phyloP scores from a whole-genome alignment of 1,140 invertebrate species.

The Neodiprion pinetum region DNA sequence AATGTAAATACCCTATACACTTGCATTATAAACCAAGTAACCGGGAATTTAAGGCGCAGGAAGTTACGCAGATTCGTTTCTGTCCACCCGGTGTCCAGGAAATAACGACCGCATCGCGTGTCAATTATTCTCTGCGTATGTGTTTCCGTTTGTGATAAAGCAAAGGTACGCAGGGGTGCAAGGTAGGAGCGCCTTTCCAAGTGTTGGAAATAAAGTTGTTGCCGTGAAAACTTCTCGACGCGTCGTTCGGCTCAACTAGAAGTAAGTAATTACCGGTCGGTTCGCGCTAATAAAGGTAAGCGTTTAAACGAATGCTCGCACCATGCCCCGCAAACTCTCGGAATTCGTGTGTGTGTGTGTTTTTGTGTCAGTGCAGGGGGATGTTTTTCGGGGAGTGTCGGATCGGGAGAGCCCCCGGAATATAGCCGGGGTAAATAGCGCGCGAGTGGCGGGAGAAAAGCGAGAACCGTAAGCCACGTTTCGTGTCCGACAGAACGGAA shows the following conservation, averaged over 20 bases:
- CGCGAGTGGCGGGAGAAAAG: neutral
- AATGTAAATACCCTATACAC: too few species aligned
- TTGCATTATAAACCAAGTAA: neutral
- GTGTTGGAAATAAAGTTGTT: neutral
- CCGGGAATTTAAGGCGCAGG: neutral
- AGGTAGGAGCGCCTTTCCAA: too few species aligned
- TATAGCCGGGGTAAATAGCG: too few species aligned
- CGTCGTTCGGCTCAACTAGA: neutral
- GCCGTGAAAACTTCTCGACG: neutral
- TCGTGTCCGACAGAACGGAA: conserved; percentile 1
- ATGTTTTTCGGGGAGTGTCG: too few species aligned
- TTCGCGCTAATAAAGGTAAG: neutral
- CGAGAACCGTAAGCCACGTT: conserved; percentile 1
- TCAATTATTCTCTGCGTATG: neutral
- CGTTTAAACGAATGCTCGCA: neutral
- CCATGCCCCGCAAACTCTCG: too few species aligned
- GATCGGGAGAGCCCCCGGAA: too few species aligned
- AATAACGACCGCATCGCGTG: neutral
- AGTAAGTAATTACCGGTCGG: neutral
- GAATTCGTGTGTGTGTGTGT: too few species aligned
- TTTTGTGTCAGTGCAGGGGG: too few species aligned
- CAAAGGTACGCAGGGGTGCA: too few species aligned
- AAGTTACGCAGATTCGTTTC: neutral
- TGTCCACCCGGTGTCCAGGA: neutral
- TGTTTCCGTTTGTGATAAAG: too few species aligned